Conservation (phyloP, 2,797 vertebrate genomes). For the Lacerta agilis region DNA sequence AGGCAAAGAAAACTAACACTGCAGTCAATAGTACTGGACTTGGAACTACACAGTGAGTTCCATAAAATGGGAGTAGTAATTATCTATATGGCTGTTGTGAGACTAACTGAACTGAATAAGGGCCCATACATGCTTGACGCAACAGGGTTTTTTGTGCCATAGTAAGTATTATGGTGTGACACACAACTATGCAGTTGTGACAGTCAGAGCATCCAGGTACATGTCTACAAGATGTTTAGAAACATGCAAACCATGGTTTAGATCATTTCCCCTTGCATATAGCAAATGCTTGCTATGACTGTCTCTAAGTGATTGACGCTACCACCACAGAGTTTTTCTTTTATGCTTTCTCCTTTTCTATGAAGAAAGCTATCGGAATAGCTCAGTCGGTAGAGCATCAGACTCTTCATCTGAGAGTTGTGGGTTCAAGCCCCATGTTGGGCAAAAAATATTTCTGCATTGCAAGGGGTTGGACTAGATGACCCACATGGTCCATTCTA, state of each 20-base stretch:
- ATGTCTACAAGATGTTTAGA: not conserved
- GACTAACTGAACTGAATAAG: not conserved
- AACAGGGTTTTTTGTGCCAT: not conserved
- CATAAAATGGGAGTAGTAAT: not conserved
- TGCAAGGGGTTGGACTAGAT: no score
- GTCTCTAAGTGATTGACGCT: not conserved
- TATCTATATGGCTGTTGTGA: not conserved
- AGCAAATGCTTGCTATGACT: not conserved
- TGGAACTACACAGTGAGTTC: not conserved
- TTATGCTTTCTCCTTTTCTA: not conserved
- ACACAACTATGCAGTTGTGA: not conserved
- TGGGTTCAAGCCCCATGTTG: no score
- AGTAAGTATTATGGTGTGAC: not conserved
- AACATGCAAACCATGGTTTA: not conserved
- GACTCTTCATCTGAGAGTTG: no score
- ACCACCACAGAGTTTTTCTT: not conserved
- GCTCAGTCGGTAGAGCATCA: no score
- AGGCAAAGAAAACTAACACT: not conserved
- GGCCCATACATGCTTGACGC: not conserved
- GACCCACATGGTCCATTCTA: no score
- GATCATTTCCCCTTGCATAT: not conserved
- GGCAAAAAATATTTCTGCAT: no score
- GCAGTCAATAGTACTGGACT: not conserved
- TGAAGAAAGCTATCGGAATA: not conserved
- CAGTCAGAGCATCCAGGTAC: not conserved